Percentiles rank a stretch among this genome's conserved stretches.
These are phyloP conservation scores for Neofelis nebulosa DNA, from an alignment of 2,113 vertebrate genomes.

Conservation along the genomic window DNA sequence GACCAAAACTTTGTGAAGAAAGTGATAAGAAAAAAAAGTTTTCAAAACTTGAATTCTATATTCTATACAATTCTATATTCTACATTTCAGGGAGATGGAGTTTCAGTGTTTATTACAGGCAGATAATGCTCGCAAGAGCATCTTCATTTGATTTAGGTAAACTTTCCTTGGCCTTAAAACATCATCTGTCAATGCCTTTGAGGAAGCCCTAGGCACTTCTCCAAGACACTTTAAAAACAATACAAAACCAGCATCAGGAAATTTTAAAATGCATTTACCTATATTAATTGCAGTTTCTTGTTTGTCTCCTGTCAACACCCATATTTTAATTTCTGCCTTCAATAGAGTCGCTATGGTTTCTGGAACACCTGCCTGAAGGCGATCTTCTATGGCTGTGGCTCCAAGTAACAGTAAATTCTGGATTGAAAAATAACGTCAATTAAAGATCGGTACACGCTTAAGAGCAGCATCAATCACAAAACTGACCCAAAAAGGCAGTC, in stretches of 20 bases:
- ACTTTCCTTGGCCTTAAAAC: background rate
- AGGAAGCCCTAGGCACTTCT: background rate
- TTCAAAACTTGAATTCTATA: background rate
- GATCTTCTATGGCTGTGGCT: slow-evolving; percentile 97
- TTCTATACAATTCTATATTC: background rate
- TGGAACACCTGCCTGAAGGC: slow-evolving; percentile 95
- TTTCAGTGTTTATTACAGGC: background rate
- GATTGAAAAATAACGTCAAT: slow-evolving; percentile 26
- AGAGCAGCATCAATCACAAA: background rate
- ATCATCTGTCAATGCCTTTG: background rate
- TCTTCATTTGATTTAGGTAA: background rate
- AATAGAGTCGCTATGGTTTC: slow-evolving; percentile 96
- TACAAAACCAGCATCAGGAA: background rate
- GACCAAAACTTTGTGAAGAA: background rate
- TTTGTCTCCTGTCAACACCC: slow-evolving; percentile 98
- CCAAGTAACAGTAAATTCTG: slow-evolving; percentile 95
- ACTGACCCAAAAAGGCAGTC: background rate
- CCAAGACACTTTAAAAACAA: background rate
- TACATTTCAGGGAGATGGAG: background rate
- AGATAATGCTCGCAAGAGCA: background rate
- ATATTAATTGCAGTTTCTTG: slow-evolving; percentile 98
- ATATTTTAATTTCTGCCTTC: slow-evolving; percentile 97
- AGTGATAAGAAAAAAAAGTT: background rate
- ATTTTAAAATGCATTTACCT: slow-evolving; percentile 85
- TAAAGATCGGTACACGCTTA: background rate